Percentiles rank a stretch among this genome's conserved stretches.
Evolutionary conservation across 2,797 vertebrate genomes (phyloP).

Genomic region (Siniperca scherzeri): DNA sequence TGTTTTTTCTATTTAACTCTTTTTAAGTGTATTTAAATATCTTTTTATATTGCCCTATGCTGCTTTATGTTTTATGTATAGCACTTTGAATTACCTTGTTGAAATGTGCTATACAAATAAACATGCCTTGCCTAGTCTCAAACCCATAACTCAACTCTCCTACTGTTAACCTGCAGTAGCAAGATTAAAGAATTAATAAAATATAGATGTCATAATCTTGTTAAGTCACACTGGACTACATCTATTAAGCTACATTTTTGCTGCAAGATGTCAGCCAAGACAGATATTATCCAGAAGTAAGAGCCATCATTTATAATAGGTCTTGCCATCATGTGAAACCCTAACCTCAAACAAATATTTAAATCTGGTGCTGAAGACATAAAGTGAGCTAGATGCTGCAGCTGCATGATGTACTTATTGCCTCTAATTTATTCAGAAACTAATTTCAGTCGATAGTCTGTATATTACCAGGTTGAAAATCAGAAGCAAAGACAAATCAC

Average conservation of each 20-base stretch:
- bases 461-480: conserved; percentile 2
- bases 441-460: neutral
- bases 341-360: conserved; percentile 4
- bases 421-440: neutral
- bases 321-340: neutral
- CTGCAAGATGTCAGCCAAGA: neutral
- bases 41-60: too few relatives aligned
- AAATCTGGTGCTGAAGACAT: neutral
- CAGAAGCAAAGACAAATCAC: neutral
- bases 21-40: too few relatives aligned
- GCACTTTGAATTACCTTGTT: too few relatives aligned
- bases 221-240: neutral
- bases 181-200: neutral
- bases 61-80: too few relatives aligned
- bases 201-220: neutral
- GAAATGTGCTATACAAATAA: too few relatives aligned
- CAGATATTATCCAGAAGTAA: neutral
- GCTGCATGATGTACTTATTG: neutral
- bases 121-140: neutral
- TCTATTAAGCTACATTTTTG: neutral
- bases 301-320: neutral
- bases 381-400: neutral
- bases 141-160: neutral
- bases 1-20: too few relatives aligned
- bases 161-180: neutral